Percentiles rank a stretch among this genome's conserved stretches.
Evolutionary conservation across 1,140 invertebrate genomes (phyloP).

Genomic region (Plectus sambesii): DNA sequence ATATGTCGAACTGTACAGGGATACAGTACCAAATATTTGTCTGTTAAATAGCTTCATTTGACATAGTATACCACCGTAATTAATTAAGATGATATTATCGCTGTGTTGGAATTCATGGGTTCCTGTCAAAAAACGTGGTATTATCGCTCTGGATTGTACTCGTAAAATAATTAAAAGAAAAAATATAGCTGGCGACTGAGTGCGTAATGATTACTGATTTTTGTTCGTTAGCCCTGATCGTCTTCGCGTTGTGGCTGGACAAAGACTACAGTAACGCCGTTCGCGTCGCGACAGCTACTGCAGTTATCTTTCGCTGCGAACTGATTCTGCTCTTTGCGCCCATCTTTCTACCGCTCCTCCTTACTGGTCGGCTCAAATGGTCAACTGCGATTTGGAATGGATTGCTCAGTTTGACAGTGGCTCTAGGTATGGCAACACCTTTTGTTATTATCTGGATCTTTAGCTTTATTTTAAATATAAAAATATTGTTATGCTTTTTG

Average conservation of each 20-base stretch:
- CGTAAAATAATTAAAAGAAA: too few species aligned
- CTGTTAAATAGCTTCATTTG: too few species aligned
- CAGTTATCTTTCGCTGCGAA: conserved; percentile 82
- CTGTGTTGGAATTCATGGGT: too few species aligned
- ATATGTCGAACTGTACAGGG: too few species aligned
- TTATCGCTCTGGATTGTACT: too few species aligned
- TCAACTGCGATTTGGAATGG: conserved; percentile 55
- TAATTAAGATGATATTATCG: too few species aligned
- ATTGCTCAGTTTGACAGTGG: conserved; percentile 47
- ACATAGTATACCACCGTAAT: too few species aligned
- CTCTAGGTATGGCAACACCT: conserved; percentile 40
- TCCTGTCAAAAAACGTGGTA: too few species aligned
- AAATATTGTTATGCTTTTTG: too few species aligned
- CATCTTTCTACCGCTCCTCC: conserved; percentile 67
- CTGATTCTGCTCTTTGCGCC: conserved; percentile 73
- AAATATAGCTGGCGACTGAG: too few species aligned
- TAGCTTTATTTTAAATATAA: conserved; percentile 7
- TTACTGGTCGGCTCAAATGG: conserved; percentile 49
- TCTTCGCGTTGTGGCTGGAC: conserved; percentile 70
- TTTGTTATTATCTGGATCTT: conserved; percentile 1
- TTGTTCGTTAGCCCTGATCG: conserved; percentile 65
- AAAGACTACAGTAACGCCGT: conserved; percentile 66
- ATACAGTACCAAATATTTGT: too few species aligned
- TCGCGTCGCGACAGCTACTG: conserved; percentile 66
- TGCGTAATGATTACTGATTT: conserved; percentile 15